Conservation (phyloP, 2,888 invertebrate species). For the Zhengitettix transpicula region DNA sequence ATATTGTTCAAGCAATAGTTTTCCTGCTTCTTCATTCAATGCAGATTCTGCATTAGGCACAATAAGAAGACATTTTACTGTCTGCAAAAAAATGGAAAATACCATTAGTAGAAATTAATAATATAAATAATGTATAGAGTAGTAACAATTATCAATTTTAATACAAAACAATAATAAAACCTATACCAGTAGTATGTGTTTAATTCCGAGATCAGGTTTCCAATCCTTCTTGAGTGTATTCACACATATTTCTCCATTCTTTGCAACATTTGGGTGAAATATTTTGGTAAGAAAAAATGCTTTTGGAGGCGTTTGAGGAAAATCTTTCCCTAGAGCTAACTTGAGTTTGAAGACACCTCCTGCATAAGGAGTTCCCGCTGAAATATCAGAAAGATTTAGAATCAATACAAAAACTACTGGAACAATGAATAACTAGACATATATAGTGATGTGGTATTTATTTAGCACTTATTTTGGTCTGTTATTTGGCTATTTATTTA, state of each 20-base stretch:
- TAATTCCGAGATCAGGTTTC: conserved; percentile 89
- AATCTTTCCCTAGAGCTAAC: conserved; percentile 78
- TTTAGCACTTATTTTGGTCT: too few species aligned
- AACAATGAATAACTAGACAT: too few species aligned
- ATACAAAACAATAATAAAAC: not conserved
- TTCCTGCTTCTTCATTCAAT: conserved; percentile 91
- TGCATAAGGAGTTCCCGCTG: conserved; percentile 81
- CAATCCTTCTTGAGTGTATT: conserved; percentile 93
- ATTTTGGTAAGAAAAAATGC: conserved; percentile 88
- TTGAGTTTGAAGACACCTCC: conserved; percentile 82
- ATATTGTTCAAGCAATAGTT: conserved; percentile 79
- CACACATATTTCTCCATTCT: conserved; percentile 90
- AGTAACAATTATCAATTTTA: not conserved
- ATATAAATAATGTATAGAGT: not conserved
- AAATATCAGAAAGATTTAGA: conserved; percentile 10
- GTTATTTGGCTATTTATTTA: too few species aligned
- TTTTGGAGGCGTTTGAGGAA: conserved; percentile 82
- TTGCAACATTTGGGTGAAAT: conserved; percentile 92
- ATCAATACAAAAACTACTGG: not conserved
- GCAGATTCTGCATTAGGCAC: conserved; percentile 96
- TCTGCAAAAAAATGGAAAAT: conserved; percentile 32
- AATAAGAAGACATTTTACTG: conserved; percentile 87
- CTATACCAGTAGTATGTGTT: conserved; percentile 73
- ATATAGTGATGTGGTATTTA: too few species aligned
- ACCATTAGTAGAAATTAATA: not conserved